phyloP scores from a whole-genome alignment of 1,140 invertebrate species.

The Sitobion miscanthi region DNA sequence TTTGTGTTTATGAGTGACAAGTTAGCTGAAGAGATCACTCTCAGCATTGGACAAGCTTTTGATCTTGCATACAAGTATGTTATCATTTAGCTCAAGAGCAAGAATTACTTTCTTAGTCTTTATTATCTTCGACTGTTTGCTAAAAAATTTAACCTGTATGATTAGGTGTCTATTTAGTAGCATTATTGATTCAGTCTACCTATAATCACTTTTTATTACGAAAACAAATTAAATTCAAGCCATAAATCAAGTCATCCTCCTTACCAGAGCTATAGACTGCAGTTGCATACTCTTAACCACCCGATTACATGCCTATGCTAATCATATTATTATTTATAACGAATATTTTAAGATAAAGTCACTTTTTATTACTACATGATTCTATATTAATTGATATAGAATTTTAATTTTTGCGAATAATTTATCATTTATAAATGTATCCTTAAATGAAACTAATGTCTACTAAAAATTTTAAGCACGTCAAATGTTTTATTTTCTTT shows the following conservation, averaged over 20 bases:
- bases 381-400: background rate
- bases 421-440: background rate
- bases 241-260: background rate
- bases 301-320: background rate
- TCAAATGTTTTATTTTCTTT: background rate
- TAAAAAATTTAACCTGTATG: background rate
- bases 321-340: background rate
- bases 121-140: background rate
- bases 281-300: background rate
- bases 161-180: background rate
- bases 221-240: background rate
- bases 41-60: constrained; percentile 97
- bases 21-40: constrained; percentile 92
- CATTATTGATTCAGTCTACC: background rate
- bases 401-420: background rate
- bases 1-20: constrained; percentile 97
- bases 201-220: background rate
- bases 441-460: background rate
- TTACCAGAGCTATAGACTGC: background rate
- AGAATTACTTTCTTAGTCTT: background rate
- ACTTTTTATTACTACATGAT: background rate
- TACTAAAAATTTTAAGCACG: background rate
- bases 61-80: constrained; percentile 87
- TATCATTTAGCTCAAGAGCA: constrained; percentile 33
- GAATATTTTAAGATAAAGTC: background rate